Evolutionary conservation across 2,797 vertebrate genomes (phyloP).

Genomic region (Enteromius viviparus): DNA sequence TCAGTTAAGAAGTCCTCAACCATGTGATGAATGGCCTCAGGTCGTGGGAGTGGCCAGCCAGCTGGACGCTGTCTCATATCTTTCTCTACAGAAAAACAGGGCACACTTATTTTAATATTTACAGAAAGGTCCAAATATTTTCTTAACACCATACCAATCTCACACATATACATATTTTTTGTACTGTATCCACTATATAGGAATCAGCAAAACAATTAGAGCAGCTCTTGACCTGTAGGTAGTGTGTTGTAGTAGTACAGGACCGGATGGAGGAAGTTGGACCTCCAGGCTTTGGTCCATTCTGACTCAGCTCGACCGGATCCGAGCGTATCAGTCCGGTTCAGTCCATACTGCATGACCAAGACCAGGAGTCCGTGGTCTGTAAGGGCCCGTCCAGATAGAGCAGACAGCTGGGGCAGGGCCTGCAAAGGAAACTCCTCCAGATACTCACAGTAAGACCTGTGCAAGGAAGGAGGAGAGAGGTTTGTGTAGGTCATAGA

Average conservation of each 20-base stretch:
- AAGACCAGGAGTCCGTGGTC: slow-evolving; percentile 85
- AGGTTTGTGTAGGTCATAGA: neutral
- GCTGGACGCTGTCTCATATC: slow-evolving; percentile 84
- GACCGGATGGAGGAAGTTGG: slow-evolving; percentile 96
- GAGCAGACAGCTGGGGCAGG: slow-evolving; percentile 81
- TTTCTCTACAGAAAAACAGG: slow-evolving; percentile 72
- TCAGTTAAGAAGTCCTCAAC: slow-evolving; percentile 96
- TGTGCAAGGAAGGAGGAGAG: slow-evolving; percentile 49
- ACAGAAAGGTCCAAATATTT: neutral
- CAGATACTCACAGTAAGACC: slow-evolving; percentile 86
- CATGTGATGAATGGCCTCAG: slow-evolving; percentile 88
- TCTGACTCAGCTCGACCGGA: slow-evolving; percentile 87
- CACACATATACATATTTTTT: neutral
- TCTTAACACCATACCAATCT: neutral
- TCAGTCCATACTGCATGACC: slow-evolving; percentile 91
- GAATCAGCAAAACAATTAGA: neutral
- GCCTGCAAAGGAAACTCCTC: slow-evolving; percentile 91
- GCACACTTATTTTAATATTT: neutral
- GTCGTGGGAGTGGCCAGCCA: slow-evolving; percentile 88
- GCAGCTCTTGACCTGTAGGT: slow-evolving; percentile 83
- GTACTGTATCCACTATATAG: neutral
- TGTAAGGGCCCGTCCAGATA: slow-evolving; percentile 79
- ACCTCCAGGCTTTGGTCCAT: slow-evolving; percentile 89
- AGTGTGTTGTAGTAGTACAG: slow-evolving; percentile 89
- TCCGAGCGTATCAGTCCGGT: slow-evolving; percentile 91